phyloP scores from a whole-genome alignment of 1,140 invertebrate species.

The Galendromus occidentalis region DNA sequence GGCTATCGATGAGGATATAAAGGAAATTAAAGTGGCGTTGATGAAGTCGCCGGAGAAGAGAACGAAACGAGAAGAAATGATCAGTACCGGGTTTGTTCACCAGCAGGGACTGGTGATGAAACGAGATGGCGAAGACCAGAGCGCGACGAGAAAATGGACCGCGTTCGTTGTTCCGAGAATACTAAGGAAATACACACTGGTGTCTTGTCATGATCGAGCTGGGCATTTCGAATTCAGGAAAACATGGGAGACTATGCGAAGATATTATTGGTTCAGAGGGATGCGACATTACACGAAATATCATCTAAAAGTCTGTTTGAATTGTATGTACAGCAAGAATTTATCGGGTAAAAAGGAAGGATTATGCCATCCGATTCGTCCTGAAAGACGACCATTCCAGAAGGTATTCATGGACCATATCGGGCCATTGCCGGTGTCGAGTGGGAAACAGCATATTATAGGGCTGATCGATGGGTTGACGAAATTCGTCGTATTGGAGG shows the following conservation, averaged over 20 bases:
- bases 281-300: background rate
- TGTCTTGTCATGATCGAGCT: background rate
- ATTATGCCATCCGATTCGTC: too few species aligned
- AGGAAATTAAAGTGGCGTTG: too few species aligned
- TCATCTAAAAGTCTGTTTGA: background rate
- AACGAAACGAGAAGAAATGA: too few species aligned
- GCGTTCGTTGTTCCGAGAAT: background rate
- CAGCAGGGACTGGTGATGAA: too few species aligned
- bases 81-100: too few species aligned
- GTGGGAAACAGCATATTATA: background rate
- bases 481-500: background rate
- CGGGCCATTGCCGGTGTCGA: background rate
- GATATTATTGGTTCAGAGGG: background rate
- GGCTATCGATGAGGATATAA: too few species aligned
- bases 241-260: background rate
- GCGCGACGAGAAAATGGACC: too few species aligned
- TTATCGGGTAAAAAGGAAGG: too few species aligned
- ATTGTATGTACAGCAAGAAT: background rate
- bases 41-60: too few species aligned
- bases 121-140: too few species aligned
- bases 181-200: background rate
- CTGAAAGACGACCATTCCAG: background rate
- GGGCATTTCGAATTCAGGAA: slow-evolving; percentile 7
- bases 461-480: background rate
- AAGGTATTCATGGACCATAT: background rate